Evolutionary conservation across 2,888 invertebrate species (phyloP).

Genomic region (Notodonta dromedarius): DNA sequence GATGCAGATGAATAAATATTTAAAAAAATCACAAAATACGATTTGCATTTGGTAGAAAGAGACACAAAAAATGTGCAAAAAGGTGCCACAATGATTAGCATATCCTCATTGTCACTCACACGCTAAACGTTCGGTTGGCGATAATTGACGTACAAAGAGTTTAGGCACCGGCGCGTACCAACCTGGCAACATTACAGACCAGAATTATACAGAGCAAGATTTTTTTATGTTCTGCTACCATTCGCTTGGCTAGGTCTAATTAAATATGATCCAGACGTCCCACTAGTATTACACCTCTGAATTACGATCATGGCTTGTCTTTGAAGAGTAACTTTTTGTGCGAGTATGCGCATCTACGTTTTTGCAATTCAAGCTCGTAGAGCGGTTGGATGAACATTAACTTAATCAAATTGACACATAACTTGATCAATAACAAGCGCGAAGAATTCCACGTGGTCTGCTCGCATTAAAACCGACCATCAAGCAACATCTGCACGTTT

Average conservation of each 20-base stretch:
- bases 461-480: too few species aligned
- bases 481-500: too few species aligned
- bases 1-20: conserved; percentile 55
- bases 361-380: conserved; percentile 1
- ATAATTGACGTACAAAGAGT: conserved; percentile 70
- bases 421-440: background rate
- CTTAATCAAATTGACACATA: background rate
- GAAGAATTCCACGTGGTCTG: too few species aligned
- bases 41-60: conserved; percentile 51
- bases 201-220: background rate
- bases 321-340: background rate
- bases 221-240: background rate
- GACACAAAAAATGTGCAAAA: conserved; percentile 49
- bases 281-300: background rate
- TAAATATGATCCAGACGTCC: background rate
- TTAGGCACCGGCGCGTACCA: conserved; percentile 25
- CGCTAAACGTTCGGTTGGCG: conserved; percentile 66
- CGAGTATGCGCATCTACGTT: background rate
- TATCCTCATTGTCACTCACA: conserved; percentile 69
- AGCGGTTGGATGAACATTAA: background rate
- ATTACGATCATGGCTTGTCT: conserved; percentile 2
- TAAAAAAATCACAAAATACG: conserved; percentile 44
- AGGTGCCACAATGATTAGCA: conserved; percentile 60
- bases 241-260: background rate
- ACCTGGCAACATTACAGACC: conserved; percentile 6